Evolutionary conservation across 2,888 invertebrate genomes (phyloP).

Genomic region (Macaria liturata): DNA sequence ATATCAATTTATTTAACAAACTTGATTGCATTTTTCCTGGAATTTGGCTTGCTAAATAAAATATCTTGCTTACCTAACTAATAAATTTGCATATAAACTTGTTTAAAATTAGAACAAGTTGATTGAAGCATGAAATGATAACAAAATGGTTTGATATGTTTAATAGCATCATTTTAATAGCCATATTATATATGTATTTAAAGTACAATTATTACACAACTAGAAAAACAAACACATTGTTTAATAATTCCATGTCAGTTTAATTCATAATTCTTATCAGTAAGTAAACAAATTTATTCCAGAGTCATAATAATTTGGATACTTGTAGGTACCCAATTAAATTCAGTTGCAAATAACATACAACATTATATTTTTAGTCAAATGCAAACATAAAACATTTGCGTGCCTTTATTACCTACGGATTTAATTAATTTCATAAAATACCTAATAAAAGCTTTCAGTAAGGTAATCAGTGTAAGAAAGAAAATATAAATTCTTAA

Average conservation of each 20-base stretch:
- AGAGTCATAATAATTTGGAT: background rate
- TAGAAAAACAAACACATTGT: conserved; percentile 3
- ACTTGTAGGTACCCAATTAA: background rate
- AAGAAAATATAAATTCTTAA: conserved; percentile 5
- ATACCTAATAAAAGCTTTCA: background rate
- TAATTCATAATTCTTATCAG: background rate
- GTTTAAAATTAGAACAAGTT: no score
- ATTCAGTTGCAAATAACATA: background rate
- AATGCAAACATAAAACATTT: no score
- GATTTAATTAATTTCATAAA: background rate
- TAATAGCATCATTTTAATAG: no score
- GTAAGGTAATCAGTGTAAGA: background rate
- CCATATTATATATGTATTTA: no score
- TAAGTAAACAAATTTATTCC: background rate
- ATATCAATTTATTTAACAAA: no score
- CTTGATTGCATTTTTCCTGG: no score
- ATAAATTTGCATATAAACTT: no score
- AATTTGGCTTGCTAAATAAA: no score
- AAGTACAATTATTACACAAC: background rate
- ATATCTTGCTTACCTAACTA: no score
- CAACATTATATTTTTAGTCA: background rate
- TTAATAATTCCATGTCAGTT: background rate
- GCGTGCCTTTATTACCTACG: no score
- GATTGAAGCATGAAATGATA: no score
- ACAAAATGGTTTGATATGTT: no score